Percentiles rank a stretch among this genome's conserved stretches.
These are phyloP conservation scores for Syngnathus acus DNA, from an alignment of 2,797 vertebrate genomes.

Conservation along the genomic window DNA sequence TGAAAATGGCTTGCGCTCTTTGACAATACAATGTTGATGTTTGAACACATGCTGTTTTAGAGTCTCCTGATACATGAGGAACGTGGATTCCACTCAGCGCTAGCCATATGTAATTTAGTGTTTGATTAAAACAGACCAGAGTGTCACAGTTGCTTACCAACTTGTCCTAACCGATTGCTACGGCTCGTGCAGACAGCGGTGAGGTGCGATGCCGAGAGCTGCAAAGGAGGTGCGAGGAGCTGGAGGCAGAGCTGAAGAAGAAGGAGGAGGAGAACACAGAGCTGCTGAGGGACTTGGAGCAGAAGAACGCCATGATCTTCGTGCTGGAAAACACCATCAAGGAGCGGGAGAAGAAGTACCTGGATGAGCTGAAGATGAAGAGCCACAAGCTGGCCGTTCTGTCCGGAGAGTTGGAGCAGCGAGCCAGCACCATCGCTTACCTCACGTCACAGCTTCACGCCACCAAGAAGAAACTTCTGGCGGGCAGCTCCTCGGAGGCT, in stretches of 20 bases:
- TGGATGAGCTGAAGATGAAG: constrained; percentile 96
- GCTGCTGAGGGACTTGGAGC: constrained; percentile 85
- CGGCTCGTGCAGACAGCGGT: constrained; percentile 66
- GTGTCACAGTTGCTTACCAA: not conserved
- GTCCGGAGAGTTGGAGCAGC: constrained; percentile 91
- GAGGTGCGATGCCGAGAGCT: constrained; percentile 78
- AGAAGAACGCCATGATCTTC: constrained; percentile 87
- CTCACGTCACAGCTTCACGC: constrained; percentile 93
- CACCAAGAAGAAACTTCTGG: constrained; percentile 86
- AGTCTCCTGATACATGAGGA: too few species aligned
- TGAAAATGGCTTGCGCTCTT: too few species aligned
- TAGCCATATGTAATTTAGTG: not conserved
- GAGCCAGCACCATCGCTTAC: constrained; percentile 90
- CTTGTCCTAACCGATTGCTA: not conserved
- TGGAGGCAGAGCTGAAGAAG: constrained; percentile 84
- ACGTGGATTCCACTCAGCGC: too few species aligned
- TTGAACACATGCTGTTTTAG: too few species aligned
- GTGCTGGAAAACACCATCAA: constrained; percentile 92
- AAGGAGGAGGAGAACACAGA: constrained; percentile 87
- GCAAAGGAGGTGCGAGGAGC: constrained; percentile 81
- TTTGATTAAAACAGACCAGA: not conserved
- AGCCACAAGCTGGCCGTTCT: constrained; percentile 90
- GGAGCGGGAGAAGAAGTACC: constrained; percentile 90
- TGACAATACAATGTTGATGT: too few species aligned
- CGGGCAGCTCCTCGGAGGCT: constrained; percentile 75